Evolutionary conservation across 2,888 invertebrate species (phyloP).

Genomic region (Elgonia sp.): DNA sequence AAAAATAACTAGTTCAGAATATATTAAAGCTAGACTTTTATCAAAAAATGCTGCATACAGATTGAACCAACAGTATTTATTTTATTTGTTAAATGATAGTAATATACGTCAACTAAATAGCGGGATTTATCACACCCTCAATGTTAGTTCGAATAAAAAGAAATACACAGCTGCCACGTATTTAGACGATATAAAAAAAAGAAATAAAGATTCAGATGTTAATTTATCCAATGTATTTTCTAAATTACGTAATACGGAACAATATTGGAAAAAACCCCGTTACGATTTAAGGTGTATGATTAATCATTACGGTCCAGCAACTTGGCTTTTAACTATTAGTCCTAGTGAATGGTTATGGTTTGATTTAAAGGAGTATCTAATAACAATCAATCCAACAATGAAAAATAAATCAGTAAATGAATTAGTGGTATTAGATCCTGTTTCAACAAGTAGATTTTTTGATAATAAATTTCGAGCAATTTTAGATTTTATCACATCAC

Average conservation of each 20-base stretch:
- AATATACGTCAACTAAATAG: conserved; percentile 77
- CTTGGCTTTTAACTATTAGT: conserved; percentile 78
- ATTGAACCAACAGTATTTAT: conserved; percentile 78
- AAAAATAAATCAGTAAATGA: conserved; percentile 74
- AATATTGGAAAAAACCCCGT: conserved; percentile 75
- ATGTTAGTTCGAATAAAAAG: conserved; percentile 63
- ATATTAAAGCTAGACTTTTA: conserved; percentile 74
- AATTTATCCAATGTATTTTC: conserved; percentile 76
- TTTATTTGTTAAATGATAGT: conserved; percentile 77
- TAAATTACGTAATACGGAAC: conserved; percentile 64
- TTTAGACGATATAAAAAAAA: conserved; percentile 55
- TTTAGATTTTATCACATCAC: conserved; percentile 79
- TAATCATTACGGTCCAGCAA: conserved; percentile 66
- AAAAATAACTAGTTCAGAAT: conserved; percentile 75
- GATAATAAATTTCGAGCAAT: conserved; percentile 81
- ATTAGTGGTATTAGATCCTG: conserved; percentile 78
- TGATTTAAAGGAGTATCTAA: conserved; percentile 79
- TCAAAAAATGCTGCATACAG: conserved; percentile 68
- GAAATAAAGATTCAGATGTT: conserved; percentile 65
- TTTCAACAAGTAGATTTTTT: conserved; percentile 78
- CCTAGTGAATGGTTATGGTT: conserved; percentile 80
- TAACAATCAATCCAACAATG: conserved; percentile 77
- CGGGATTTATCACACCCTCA: conserved; percentile 76
- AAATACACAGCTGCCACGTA: conserved; percentile 64
- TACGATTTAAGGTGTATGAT: conserved; percentile 77